Percentiles rank a stretch among this genome's conserved stretches.
These are phyloP conservation scores for Siderastrea radians DNA, from an alignment of 92 coral and sea anemone genomes.

Conservation along the genomic window DNA sequence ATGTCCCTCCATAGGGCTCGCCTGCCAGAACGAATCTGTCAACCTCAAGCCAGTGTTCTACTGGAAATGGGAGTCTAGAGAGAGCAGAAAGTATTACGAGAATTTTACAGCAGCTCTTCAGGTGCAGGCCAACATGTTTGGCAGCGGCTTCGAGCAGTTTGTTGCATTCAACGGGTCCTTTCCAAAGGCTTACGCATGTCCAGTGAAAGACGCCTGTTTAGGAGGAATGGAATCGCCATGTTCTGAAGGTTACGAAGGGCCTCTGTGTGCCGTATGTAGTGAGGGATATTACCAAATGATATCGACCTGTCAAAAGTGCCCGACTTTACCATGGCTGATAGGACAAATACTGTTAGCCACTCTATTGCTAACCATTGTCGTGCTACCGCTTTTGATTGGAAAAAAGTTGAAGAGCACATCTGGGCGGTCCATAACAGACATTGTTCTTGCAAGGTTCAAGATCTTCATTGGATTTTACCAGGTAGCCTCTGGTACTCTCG, in stretches of 20 bases:
- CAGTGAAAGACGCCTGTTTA: conserved; percentile 24
- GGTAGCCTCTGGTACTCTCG: conserved; percentile 50
- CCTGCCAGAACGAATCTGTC: conserved; percentile 37
- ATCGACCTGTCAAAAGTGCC: conserved; percentile 45
- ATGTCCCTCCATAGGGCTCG: conserved; percentile 36
- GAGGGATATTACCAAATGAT: background rate
- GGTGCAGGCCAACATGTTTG: background rate
- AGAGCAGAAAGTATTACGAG: conserved; percentile 9
- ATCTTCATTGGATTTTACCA: conserved; percentile 57
- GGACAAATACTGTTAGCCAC: conserved; percentile 19
- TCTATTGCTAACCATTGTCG: background rate
- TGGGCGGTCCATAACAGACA: conserved; percentile 28
- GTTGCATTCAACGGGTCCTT: background rate
- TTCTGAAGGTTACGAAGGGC: conserved; percentile 51
- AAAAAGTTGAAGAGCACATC: background rate
- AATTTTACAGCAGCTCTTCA: conserved; percentile 11
- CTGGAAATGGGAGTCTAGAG: conserved; percentile 51
- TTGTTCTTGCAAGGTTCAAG: conserved; percentile 39
- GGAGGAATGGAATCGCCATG: conserved; percentile 52
- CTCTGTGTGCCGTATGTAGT: background rate
- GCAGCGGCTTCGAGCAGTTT: background rate
- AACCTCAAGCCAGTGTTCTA: conserved; percentile 40
- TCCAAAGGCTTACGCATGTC: conserved; percentile 54
- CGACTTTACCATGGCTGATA: conserved; percentile 40
- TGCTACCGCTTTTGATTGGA: conserved; percentile 1